Conservation (phyloP, 2,113 vertebrate genomes). For the Murina feae region DNA sequence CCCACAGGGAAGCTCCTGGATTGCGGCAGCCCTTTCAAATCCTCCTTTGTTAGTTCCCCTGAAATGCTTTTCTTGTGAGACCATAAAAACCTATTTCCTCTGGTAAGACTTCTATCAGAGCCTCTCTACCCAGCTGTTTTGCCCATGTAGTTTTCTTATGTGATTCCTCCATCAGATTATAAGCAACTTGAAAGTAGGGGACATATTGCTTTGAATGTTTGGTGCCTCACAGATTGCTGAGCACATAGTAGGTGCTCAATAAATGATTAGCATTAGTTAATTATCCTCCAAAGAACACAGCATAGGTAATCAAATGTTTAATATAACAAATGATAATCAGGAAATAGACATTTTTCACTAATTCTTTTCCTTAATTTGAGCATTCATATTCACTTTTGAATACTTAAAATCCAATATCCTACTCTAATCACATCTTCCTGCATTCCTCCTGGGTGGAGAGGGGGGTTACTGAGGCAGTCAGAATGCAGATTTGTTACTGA, state of each 20-base stretch:
- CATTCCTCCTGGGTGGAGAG: not conserved
- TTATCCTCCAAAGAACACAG: not conserved
- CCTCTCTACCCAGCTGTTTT: not conserved
- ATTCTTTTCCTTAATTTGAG: not conserved
- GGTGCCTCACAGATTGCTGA: not conserved
- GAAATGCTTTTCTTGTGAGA: not conserved
- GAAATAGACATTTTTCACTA: not conserved
- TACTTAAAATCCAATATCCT: not conserved
- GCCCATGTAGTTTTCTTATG: not conserved
- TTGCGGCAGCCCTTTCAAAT: not conserved
- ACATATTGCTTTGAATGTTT: not conserved
- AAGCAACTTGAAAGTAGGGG: not conserved
- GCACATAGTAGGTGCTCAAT: not conserved
- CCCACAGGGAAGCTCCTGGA: too few species aligned
- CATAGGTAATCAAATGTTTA: not conserved
- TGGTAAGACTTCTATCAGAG: not conserved
- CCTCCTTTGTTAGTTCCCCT: not conserved
- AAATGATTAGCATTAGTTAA: not conserved
- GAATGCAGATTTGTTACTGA: not conserved
- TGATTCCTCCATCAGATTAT: not conserved
- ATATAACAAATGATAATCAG: not conserved
- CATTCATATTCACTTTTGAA: not conserved
- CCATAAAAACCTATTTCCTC: not conserved
- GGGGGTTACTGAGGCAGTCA: not conserved
- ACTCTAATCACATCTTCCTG: not conserved